A percentile compares a stretch with the other conserved stretches of the same genome.
Evolutionary conservation across 2,113 vertebrate genomes (phyloP).

Genomic region (Cinclus cinclus): DNA sequence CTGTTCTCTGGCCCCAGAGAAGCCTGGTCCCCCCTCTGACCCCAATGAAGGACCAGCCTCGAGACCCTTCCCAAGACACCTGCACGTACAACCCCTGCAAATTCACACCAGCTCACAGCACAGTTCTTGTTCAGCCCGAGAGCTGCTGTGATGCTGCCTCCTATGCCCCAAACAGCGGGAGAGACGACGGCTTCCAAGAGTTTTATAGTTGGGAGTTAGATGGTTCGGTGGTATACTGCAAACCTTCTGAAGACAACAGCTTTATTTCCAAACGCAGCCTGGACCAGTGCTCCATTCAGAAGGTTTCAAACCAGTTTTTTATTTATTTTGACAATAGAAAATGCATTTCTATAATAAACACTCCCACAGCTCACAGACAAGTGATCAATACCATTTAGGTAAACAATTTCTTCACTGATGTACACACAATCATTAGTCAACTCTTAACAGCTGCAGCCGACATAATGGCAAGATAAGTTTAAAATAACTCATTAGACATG

Average conservation of each 20-base stretch:
- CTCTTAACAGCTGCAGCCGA: not conserved
- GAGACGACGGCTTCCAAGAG: not conserved
- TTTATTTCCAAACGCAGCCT: not conserved
- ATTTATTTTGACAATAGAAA: not conserved
- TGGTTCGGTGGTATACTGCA: not conserved
- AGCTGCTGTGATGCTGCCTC: not conserved
- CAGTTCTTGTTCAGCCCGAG: not conserved
- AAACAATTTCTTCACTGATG: not conserved
- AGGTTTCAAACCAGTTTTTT: not conserved
- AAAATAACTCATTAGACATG: not conserved
- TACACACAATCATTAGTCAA: not conserved
- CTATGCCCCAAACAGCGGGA: not conserved
- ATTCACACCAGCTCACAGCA: not conserved
- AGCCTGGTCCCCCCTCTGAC: not conserved
- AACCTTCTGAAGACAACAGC: not conserved
- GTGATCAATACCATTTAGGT: not conserved
- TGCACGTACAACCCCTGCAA: not conserved
- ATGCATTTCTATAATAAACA: not conserved
- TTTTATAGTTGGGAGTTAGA: not conserved
- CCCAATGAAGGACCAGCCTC: not conserved
- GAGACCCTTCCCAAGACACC: not conserved
- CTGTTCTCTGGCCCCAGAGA: not conserved
- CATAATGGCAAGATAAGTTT: not conserved
- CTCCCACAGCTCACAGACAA: not conserved
- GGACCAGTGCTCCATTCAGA: not conserved